phyloP scores from a whole-genome alignment of 2,113 vertebrate species.

The Erythrolamprus reginae region DNA sequence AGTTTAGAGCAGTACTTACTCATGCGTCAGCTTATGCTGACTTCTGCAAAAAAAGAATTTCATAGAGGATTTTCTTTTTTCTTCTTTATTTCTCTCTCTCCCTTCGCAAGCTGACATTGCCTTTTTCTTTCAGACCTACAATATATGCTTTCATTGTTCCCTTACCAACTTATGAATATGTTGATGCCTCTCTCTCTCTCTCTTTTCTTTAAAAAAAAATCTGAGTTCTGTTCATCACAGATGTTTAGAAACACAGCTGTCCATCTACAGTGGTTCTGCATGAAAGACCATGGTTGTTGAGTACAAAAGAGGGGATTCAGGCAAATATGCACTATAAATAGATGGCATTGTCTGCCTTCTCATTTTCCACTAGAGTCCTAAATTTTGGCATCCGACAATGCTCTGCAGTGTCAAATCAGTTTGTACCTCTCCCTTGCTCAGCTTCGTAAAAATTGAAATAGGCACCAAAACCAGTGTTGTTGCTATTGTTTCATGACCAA shows the following conservation, averaged over 20 bases:
- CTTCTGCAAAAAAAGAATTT: constrained; percentile 63
- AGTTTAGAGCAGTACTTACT: constrained; percentile 50
- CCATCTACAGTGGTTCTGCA: constrained; percentile 67
- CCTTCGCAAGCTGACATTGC: constrained; percentile 65
- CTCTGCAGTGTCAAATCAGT: constrained; percentile 55
- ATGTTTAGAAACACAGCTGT: constrained; percentile 72
- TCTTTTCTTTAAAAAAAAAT: constrained; percentile 49
- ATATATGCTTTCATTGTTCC: constrained; percentile 71
- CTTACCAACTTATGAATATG: constrained; percentile 66
- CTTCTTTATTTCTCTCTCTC: constrained; percentile 21
- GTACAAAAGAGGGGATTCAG: constrained; percentile 63
- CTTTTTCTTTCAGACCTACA: constrained; percentile 68
- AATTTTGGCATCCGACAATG: constrained; percentile 64
- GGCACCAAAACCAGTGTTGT: constrained; percentile 48
- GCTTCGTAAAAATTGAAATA: constrained; percentile 45
- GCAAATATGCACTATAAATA: constrained; percentile 62
- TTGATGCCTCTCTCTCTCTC: constrained; percentile 49
- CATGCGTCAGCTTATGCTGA: constrained; percentile 59
- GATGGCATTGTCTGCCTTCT: constrained; percentile 56
- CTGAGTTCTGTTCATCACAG: constrained; percentile 71
- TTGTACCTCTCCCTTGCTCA: constrained; percentile 45
- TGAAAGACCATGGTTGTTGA: constrained; percentile 67
- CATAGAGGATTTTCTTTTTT: constrained; percentile 44
- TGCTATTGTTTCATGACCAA: constrained; percentile 41
- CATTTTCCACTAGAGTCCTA: constrained; percentile 55